A percentile compares a stretch with the other conserved stretches of the same genome.
Evolutionary conservation across 2,797 vertebrate genomes (phyloP).

Genomic region (Phoebastria nigripes): DNA sequence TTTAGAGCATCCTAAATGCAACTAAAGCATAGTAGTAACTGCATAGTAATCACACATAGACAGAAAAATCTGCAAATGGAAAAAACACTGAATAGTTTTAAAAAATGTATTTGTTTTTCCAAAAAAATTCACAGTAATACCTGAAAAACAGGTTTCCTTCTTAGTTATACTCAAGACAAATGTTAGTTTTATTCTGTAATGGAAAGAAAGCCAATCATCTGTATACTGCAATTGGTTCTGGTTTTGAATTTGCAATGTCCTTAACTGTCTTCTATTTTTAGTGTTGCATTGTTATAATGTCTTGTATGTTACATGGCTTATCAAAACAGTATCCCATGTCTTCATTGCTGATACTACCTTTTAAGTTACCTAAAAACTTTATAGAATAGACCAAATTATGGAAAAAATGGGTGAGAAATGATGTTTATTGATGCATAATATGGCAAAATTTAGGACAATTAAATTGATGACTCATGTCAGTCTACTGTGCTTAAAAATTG

Average conservation of each 20-base stretch:
- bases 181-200: background rate
- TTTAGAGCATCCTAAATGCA: background rate
- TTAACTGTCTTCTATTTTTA: background rate
- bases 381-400: background rate
- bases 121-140: background rate
- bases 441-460: background rate
- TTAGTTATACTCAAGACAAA: background rate
- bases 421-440: background rate
- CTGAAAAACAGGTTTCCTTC: background rate
- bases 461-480: background rate
- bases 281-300: background rate
- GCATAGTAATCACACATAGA: background rate
- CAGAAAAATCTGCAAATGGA: background rate
- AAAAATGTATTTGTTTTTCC: background rate
- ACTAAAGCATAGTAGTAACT: background rate
- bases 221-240: background rate
- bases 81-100: fast-evolving
- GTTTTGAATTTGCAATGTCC: background rate
- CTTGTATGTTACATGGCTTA: background rate
- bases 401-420: background rate
- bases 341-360: background rate
- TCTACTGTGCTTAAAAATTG: background rate
- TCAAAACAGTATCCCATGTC: background rate
- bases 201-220: background rate
- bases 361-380: background rate